Conservation (phyloP, 2,888 invertebrate species). For the Mallateleia sp. region DNA sequence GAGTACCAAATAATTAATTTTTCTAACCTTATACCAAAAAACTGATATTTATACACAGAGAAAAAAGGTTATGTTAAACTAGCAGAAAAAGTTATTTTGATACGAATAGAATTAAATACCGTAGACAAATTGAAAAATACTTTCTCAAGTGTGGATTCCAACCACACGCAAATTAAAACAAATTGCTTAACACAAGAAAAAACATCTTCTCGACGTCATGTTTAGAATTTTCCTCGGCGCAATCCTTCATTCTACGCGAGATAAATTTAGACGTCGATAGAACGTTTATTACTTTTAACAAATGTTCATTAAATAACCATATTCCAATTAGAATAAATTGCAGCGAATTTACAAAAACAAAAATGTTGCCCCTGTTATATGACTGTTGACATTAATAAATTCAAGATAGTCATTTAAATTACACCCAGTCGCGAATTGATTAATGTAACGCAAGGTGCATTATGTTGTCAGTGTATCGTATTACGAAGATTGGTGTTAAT, state of each 20-base stretch:
- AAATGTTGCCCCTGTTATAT: constrained; percentile 35
- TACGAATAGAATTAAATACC: no score
- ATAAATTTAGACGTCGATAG: constrained; percentile 21
- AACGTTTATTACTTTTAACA: constrained; percentile 22
- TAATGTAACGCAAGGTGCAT: constrained; percentile 61
- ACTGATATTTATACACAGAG: no score
- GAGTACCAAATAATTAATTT: no score
- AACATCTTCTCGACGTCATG: no score
- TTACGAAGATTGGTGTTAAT: constrained; percentile 63
- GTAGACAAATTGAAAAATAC: no score
- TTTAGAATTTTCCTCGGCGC: not conserved
- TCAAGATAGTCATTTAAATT: constrained; percentile 51
- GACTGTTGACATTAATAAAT: constrained; percentile 64
- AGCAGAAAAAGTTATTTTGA: no score
- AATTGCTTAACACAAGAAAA: no score
- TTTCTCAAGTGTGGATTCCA: no score
- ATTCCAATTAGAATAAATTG: constrained; percentile 24
- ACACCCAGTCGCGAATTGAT: constrained; percentile 46
- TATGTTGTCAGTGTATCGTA: constrained; percentile 60
- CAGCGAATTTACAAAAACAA: constrained; percentile 14
- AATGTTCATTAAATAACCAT: constrained; percentile 36
- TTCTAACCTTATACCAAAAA: no score
- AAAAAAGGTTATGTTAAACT: no score
- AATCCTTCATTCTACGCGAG: not conserved
- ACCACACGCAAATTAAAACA: no score